These are phyloP conservation scores for Prionailurus viverrinus DNA, from an alignment of 2,113 vertebrate species.

Conservation along the genomic window DNA sequence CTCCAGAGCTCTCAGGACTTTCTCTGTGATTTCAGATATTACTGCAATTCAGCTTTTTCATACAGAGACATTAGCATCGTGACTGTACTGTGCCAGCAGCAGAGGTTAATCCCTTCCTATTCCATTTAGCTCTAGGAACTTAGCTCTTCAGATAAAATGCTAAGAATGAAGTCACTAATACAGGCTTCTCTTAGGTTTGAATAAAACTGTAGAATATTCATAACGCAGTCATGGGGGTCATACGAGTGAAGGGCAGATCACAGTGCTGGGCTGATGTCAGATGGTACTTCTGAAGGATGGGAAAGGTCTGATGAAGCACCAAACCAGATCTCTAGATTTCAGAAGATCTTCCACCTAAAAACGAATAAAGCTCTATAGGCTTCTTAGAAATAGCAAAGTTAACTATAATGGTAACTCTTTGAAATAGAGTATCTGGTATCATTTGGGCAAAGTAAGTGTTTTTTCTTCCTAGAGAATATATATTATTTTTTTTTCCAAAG, in stretches of 20 bases:
- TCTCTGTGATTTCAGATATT: slow-evolving; percentile 68
- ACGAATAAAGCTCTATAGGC: background rate
- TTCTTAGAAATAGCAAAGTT: slow-evolving; percentile 16
- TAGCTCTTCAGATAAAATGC: slow-evolving; percentile 68
- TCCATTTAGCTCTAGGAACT: slow-evolving; percentile 73
- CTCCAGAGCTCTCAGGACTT: slow-evolving; percentile 57
- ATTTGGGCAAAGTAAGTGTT: background rate
- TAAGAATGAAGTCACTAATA: slow-evolving; percentile 66
- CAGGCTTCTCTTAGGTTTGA: slow-evolving; percentile 56
- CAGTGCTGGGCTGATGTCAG: background rate
- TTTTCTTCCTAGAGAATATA: slow-evolving; percentile 24
- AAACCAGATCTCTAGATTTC: slow-evolving; percentile 23
- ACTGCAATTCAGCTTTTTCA: slow-evolving; percentile 68
- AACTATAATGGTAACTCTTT: background rate
- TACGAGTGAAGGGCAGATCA: slow-evolving; percentile 15
- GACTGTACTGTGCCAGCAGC: slow-evolving; percentile 46
- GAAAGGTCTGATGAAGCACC: background rate
- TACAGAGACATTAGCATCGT: slow-evolving; percentile 31
- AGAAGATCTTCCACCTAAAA: background rate
- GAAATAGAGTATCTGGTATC: background rate
- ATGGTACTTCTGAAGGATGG: slow-evolving; percentile 21
- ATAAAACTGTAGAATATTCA: slow-evolving; percentile 64
- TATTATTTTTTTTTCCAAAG: background rate
- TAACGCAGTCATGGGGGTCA: background rate
- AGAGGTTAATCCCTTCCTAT: slow-evolving; percentile 70